Percentiles rank a stretch among this genome's conserved stretches.
Conservation (phyloP, 2,888 invertebrate genomes). For the Aleiodes alternator region DNA sequence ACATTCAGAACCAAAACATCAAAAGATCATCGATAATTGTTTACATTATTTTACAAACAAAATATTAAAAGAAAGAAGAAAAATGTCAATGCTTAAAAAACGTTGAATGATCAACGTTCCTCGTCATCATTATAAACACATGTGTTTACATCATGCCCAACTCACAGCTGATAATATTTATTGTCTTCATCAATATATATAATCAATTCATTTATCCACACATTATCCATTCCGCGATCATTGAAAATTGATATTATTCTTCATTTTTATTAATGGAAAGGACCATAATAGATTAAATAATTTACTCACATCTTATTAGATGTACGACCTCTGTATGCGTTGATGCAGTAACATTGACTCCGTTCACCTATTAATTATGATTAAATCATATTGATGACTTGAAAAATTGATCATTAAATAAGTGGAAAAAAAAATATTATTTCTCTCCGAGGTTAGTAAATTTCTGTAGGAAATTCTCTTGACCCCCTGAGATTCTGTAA, state of each 20-base stretch:
- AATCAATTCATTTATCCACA: background rate
- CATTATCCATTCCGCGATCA: too few relatives aligned
- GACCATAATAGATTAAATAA: conserved; percentile 11
- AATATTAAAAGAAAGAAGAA: background rate
- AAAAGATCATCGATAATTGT: too few relatives aligned
- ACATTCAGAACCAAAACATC: background rate
- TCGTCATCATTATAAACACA: conserved; percentile 71
- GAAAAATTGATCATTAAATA: too few relatives aligned
- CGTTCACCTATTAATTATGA: conserved; percentile 85
- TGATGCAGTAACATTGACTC: conserved; percentile 91
- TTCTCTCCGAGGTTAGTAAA: too few relatives aligned
- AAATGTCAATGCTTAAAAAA: conserved; percentile 18
- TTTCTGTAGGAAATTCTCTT: too few relatives aligned
- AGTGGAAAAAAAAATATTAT: too few relatives aligned
- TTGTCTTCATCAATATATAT: conserved; percentile 43
- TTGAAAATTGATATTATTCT: too few relatives aligned
- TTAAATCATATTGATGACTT: conserved; percentile 42
- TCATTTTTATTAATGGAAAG: background rate
- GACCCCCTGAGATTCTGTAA: too few relatives aligned
- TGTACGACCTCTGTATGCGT: conserved; percentile 97
- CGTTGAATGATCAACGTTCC: background rate
- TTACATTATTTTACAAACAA: background rate
- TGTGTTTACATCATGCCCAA: conserved; percentile 68
- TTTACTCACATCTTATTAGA: conserved; percentile 91
- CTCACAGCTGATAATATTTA: conserved; percentile 47